Evolutionary conservation across 2,797 vertebrate species (phyloP).

Genomic region (Miichthys miiuy): DNA sequence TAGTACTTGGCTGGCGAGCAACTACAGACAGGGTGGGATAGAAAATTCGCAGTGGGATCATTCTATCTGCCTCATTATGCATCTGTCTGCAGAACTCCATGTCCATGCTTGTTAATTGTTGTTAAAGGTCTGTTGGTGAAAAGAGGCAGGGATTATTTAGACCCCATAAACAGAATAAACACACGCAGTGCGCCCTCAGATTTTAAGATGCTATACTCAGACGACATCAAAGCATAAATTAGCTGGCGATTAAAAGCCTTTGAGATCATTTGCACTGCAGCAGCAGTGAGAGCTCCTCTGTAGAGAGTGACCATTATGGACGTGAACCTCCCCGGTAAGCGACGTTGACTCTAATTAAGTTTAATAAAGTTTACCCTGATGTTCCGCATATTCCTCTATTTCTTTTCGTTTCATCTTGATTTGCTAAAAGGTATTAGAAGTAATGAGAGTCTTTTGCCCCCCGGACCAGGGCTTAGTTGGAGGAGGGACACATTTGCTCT

Average conservation of each 20-base stretch:
- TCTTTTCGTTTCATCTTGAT: slow-evolving; percentile 85
- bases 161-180: slow-evolving; percentile 87
- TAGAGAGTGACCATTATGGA: slow-evolving; percentile 84
- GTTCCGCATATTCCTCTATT: slow-evolving; percentile 75
- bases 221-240: slow-evolving; percentile 88
- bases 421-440: slow-evolving; percentile 85
- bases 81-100: slow-evolving; percentile 74
- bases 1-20: slow-evolving; percentile 55
- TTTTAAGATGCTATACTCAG: slow-evolving; percentile 77
- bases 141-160: slow-evolving; percentile 86
- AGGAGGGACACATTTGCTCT: slow-evolving; percentile 79
- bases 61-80: slow-evolving; percentile 86
- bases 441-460: slow-evolving; percentile 88
- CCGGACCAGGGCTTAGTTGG: slow-evolving; percentile 77
- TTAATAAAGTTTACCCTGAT: slow-evolving; percentile 86
- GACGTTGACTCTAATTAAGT: slow-evolving; percentile 89
- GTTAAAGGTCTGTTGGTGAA: slow-evolving; percentile 87
- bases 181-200: slow-evolving; percentile 76
- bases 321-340: slow-evolving; percentile 74
- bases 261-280: slow-evolving; percentile 83
- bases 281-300: slow-evolving; percentile 61
- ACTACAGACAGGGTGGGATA: slow-evolving; percentile 55
- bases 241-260: slow-evolving; percentile 84
- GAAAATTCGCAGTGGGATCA: slow-evolving; percentile 75
- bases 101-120: slow-evolving; percentile 86